Base-by-base conservation (phyloP, 1,140 invertebrate genomes). In the Trachelipus rathkii region DNA sequence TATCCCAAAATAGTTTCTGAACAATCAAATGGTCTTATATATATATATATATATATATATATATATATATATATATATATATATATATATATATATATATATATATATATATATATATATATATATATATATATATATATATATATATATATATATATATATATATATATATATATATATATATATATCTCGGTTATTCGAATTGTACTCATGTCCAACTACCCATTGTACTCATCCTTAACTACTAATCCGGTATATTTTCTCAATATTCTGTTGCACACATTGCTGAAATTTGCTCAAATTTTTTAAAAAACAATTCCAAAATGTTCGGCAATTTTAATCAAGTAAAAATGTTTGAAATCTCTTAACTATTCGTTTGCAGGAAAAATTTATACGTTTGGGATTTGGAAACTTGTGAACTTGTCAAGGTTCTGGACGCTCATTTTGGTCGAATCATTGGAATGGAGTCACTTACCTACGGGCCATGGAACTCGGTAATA, bases 361-460 rank as follows among this genome's bases (percentile, higher is more conserved):
- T 3, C 6, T 33, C 33, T 33, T 71, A 11, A 19, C 53, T 79
- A 10, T 66, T n/a, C 23, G n/a, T 33, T 85, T 85, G 5, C 83
- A 93, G 96, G 79, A 97, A 98, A 85, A 96, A 93, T 86, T 86
- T 99, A 0, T 99, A 98, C 84, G 93, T 98, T 0, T 99, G 96
- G 95, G 92, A 91, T 83, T 87, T 97, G 13, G 87, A 89, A 79
- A 90, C 88, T 4, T 88, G 88, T 0, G 89, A 94, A 77, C 86
- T 98, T 73, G 89, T 97, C 0, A 97, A 98, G 87, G 89, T 94
- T 7, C 85, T 99, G 13, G 96, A 99, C 83, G 96, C 96, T 0
- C 97, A 99, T 85, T 99, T 98, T 83, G 96, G 95, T 0, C 87
- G 97, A 76, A 98, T 99, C 10, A 95, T 98, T 70, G 93, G 95